Conservation (phyloP, 2,888 invertebrate species). For the Cotesia congregata region DNA sequence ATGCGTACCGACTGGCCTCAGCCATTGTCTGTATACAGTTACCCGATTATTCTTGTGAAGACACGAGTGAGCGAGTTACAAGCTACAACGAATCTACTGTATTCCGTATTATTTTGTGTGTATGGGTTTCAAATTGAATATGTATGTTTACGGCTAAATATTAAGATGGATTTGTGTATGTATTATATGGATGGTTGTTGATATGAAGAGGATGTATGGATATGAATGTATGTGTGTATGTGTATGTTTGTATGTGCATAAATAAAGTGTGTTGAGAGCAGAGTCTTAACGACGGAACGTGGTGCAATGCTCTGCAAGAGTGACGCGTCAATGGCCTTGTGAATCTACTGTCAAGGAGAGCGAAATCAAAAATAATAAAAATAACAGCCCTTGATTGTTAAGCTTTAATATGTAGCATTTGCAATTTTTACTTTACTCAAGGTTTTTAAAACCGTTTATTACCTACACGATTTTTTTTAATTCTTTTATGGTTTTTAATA, state of each 20-base stretch:
- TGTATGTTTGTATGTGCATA: constrained; percentile 32
- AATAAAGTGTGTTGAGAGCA: constrained; percentile 43
- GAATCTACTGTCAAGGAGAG: background rate
- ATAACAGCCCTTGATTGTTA: background rate
- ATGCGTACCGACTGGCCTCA: constrained; percentile 63
- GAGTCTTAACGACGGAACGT: constrained; percentile 48
- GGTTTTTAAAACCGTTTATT: background rate
- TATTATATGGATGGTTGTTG: no score
- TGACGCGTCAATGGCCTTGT: constrained; percentile 57
- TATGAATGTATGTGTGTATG: constrained; percentile 16
- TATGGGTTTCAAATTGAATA: background rate
- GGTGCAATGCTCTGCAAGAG: constrained; percentile 51
- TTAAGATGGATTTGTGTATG: no score
- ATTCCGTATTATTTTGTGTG: background rate
- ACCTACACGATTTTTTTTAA: background rate
- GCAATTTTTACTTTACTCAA: background rate
- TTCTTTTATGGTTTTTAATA: background rate
- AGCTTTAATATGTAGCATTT: background rate
- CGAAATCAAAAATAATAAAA: background rate
- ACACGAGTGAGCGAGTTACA: constrained; percentile 28
- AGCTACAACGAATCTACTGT: constrained; percentile 30
- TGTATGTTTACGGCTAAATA: background rate
- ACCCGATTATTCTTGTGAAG: constrained; percentile 55
- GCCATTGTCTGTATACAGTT: constrained; percentile 65
- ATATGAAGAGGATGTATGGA: constrained; percentile 1